These are phyloP conservation scores for Caretta caretta DNA, from an alignment of 2,113 vertebrate species.

Conservation along the genomic window DNA sequence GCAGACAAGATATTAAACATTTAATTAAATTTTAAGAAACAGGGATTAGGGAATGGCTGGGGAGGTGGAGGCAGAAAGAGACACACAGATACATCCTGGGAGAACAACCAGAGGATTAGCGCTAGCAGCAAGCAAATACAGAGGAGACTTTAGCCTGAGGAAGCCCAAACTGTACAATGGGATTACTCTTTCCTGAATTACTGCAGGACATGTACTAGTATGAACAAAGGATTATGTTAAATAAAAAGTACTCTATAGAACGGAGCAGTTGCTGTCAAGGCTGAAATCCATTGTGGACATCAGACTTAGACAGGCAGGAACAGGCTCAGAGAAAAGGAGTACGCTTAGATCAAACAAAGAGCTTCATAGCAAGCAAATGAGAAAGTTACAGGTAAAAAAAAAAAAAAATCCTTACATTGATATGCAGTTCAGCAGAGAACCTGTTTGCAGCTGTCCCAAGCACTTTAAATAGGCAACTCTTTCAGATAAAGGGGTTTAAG, in stretches of 20 bases:
- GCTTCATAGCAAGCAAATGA: conserved; percentile 40
- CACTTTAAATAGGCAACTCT: background rate
- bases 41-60: background rate
- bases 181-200: fast-evolving
- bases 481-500: background rate
- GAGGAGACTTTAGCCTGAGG: background rate
- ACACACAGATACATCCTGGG: background rate
- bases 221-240: background rate
- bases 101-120: background rate
- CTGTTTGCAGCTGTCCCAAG: background rate
- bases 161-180: fast-evolving
- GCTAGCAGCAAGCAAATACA: background rate
- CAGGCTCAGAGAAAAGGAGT: conserved; percentile 21
- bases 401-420: background rate
- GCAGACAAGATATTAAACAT: background rate
- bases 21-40: background rate
- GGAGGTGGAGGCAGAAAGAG: background rate
- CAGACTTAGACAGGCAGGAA: conserved; percentile 15
- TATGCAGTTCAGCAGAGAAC: background rate
- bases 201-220: fast-evolving
- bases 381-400: conserved; percentile 5
- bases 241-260: background rate
- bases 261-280: background rate
- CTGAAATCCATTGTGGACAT: conserved; percentile 27
- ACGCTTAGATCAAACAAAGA: conserved; percentile 39